Base-by-base conservation (phyloP, 2,888 invertebrate species). In the Calliopum simillimum region DNA sequence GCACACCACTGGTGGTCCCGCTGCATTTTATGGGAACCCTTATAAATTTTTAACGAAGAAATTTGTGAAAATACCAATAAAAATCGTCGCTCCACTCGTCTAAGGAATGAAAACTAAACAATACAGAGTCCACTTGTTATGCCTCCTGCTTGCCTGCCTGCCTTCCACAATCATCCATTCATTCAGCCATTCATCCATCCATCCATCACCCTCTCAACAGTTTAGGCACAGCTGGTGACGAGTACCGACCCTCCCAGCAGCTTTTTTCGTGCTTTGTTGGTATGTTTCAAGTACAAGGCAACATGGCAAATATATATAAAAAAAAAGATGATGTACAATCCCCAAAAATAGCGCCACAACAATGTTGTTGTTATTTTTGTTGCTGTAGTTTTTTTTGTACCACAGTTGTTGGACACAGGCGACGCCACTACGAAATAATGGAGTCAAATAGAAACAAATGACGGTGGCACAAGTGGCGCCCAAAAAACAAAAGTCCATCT, bases 171-270 rank as follows among this genome's bases (percentile, higher is more conserved):
- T 21, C 21, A 16, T 21, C 13, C 51, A 12, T 16, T 16, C 6
- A 11, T 21, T 21, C 51, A 19, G 13, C 51, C 3, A 51, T 51
- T 21, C n/a, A 16, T 21, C 16, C 16, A n/a, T n/a, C n/a, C n/a
- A n/a, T n/a, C 47, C 13, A 16, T 51, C 51, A 4, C 51, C 51
- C 51, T 51, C 51, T 51, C 51, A 51, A 51, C 51, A 21, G 11
- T 51, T 51, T 51, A 51, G 51, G 51, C 51, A 11, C 51, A 51
- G 51, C 51, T 51, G 51, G 51, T 51, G 51, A 51, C 51, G 51
- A 51, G 19, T 51, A 2, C 47, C 47, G 47, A 14, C 51, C 16
- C 51, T 51, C 51, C 19, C 33, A 33, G 33, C 33, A 33, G 33
- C 33, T 33, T 8, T 33, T n/a, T n/a, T n/a, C n/a, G n/a, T 8